Evolutionary conservation across 2,888 invertebrate species (phyloP).

Genomic region (Tanytarsus gracilentus): DNA sequence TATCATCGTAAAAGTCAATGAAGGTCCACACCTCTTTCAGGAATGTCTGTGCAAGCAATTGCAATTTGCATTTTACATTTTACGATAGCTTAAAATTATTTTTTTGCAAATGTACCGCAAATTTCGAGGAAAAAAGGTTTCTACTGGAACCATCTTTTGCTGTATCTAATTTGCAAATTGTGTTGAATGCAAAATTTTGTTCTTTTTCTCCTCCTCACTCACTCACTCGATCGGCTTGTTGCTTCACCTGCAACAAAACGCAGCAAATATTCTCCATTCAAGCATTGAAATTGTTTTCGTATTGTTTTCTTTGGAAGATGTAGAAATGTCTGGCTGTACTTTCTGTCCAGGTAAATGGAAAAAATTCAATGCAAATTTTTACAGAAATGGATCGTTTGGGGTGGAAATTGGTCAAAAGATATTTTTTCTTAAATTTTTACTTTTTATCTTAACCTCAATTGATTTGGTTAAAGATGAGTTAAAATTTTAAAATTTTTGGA

Average conservation of each 20-base stretch:
- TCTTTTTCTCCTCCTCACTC: not conserved
- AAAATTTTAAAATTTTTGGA: no score
- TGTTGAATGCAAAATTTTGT: not conserved
- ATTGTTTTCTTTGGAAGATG: not conserved
- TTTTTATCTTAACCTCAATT: no score
- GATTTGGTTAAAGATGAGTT: no score
- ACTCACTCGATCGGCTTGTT: no score
- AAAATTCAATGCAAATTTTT: constrained; percentile 1
- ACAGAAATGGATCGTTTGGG: no score
- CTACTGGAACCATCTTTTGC: not conserved
- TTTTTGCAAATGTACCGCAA: not conserved
- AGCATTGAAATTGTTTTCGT: constrained; percentile 12
- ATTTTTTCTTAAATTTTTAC: no score
- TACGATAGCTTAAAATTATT: not conserved
- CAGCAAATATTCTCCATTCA: constrained; percentile 1
- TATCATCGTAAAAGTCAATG: no score
- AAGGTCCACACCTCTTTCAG: no score
- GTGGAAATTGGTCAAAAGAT: no score
- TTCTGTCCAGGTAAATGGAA: not conserved
- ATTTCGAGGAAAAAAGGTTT: constrained; percentile 7
- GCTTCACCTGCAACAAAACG: constrained; percentile 17
- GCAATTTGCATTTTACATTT: constrained; percentile 13
- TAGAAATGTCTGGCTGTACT: no score
- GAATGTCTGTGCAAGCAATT: no score
- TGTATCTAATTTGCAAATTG: constrained; percentile 19